A percentile compares a stretch with the other conserved stretches of the same genome.
phyloP scores from a whole-genome alignment of 1,140 invertebrate species.

The Drosophila pandora region DNA sequence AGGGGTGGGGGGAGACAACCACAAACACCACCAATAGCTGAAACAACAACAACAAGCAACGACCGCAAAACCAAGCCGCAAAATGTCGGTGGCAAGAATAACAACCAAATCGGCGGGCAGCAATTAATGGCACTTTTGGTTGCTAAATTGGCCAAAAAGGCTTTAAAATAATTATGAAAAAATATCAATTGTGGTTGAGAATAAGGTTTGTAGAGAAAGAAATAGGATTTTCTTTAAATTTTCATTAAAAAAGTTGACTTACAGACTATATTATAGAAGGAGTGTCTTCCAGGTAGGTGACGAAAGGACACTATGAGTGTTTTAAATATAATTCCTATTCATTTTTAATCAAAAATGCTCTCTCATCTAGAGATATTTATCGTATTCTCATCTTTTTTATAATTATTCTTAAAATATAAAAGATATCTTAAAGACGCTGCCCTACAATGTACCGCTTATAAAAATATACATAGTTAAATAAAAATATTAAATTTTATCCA shows the following conservation, averaged over 20 bases:
- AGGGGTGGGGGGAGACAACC: not conserved
- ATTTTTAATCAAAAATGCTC: too few relatives aligned
- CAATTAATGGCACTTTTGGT: conserved; percentile 31
- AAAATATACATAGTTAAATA: too few relatives aligned
- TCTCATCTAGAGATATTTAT: too few relatives aligned
- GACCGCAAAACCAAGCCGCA: conserved; percentile 45
- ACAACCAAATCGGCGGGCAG: conserved; percentile 14
- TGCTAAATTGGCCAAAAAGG: conserved; percentile 44
- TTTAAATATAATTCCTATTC: too few relatives aligned
- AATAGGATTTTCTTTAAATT: too few relatives aligned
- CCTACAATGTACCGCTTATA: too few relatives aligned
- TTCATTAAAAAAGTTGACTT: not conserved
- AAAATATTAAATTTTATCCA: not conserved
- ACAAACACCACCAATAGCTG: conserved; percentile 13
- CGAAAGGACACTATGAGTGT: too few relatives aligned
- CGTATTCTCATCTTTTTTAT: too few relatives aligned
- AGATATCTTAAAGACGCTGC: too few relatives aligned
- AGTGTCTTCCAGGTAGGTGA: too few relatives aligned
- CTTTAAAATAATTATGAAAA: not conserved
- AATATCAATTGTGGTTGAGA: not conserved
- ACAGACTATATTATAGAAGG: too few relatives aligned
- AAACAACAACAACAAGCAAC: conserved; percentile 51
- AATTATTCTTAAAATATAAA: too few relatives aligned
- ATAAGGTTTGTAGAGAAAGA: not conserved
- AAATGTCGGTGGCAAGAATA: conserved; percentile 13